Base-by-base conservation (phyloP, 1,140 invertebrate species). In the Elymnias hypermnestra region DNA sequence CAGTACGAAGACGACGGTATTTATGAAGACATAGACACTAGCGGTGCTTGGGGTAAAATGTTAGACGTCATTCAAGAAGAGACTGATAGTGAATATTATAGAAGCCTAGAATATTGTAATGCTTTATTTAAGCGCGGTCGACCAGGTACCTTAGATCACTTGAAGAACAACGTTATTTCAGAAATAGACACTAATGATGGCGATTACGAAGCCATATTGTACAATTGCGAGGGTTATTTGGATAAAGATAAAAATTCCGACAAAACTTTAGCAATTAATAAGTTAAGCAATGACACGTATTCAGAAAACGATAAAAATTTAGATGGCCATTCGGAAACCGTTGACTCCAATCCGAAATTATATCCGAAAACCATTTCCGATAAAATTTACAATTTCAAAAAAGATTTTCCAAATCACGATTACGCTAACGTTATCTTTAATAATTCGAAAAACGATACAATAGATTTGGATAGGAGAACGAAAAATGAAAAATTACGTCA, bases 31-130 rank as follows among this genome's bases (percentile, higher is more conserved):
- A 52, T 87, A 0, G 83, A 87, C 35, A 75, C 68, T 0, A 69
- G 40, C n/a, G 64, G 65, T 13, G 56, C 69, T 13, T 77, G 68
- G 57, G 57, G 61, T 29, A 53, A 58, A 7, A 46, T 41, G 43
- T 44, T 87, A 1, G 82, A 86, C 31, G 76, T 76, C 1, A 87
- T 87, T 42, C 74, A 84, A n/a, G 86, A 87, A 53, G 86, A 87
- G 17, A 83, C 79, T 0, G 86, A 87, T 31, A 83, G 78, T 17
- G 86, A 87, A 38, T 87, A 87, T 52, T 86, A 87, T 45, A 74
- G 70, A 29, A 75, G 78, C 5, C 19, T 85, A 1, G 82, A 83
- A 15, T 85, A 83, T 47, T 74, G 69, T 46, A 76, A 79, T 12
- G 31, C 59, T 0, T 9, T 68, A 0, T 61, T 71, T n/a, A 72